Base-by-base conservation (phyloP, 2,113 vertebrate genomes). In the Pterocles burchelli region DNA sequence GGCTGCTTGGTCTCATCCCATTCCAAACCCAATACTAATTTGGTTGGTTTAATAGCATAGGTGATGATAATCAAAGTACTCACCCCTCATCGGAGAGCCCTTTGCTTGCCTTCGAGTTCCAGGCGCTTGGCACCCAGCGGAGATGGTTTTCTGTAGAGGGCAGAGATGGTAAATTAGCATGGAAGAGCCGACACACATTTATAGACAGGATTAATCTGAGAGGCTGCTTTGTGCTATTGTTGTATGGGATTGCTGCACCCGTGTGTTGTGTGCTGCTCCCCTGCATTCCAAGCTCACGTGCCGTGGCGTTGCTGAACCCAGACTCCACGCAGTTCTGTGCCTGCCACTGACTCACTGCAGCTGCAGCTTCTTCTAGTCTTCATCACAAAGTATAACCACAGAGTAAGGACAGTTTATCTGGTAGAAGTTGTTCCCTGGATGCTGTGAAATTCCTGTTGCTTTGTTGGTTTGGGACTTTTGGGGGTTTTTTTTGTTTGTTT, bases 251-350 rank as follows among this genome's bases (percentile, higher is more conserved):
- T 70, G 43, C 45, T 38, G 21, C 43, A 22, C 38, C 1, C 2
- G 22, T 33, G 38, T 12, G 21, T 31, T 11, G 29, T 38, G 49
- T 21, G 45, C 26, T 62, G 48, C 15, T n/a, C 28, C 10, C 28
- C 41, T 57, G 33, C 17, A 12, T 43, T 51, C 46, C 8, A 26
- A 33, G 33, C 11, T 66, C 1, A 0, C 20, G 41, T 62, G 57
- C 21, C 3, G 4, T 1, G 2, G 31, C 2, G 1, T 22, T 36
- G 31, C 34, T 31, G 62, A 51, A 51, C 33, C 5, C 26, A 7
- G 33, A 25, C 24, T 29, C 58, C 17, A 2, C 0, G 0, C 17
- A 62, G 59, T 29, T 73, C 71, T 36, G 36, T n/a, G 31, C 46
- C 52, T 77, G 70, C 41, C 31, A 61, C 49, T 3, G 3, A 14